These are phyloP conservation scores for Notodonta ziczac DNA, from an alignment of 2,888 invertebrate species.

Conservation along the genomic window DNA sequence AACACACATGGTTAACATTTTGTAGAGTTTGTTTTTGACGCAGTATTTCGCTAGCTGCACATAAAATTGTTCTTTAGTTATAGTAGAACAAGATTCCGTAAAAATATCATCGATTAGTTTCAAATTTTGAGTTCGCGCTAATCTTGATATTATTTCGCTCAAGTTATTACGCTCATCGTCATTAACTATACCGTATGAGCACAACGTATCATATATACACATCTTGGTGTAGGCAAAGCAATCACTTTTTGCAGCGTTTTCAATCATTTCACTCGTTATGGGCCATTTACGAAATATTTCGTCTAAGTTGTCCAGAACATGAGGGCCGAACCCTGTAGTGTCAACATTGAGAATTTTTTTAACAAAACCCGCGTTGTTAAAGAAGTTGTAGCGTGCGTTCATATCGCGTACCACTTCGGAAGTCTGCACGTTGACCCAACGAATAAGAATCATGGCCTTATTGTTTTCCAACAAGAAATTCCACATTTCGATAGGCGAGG, in stretches of 20 bases:
- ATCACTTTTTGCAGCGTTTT: slow-evolving; percentile 70
- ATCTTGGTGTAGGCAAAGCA: slow-evolving; percentile 82
- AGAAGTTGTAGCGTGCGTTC: slow-evolving; percentile 76
- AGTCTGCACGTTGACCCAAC: slow-evolving; percentile 86
- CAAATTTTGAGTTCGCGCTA: slow-evolving; percentile 84
- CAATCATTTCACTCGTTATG: slow-evolving; percentile 85
- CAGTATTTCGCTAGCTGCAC: slow-evolving; percentile 81
- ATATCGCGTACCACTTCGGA: slow-evolving; percentile 78
- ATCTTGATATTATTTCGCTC: slow-evolving; percentile 83
- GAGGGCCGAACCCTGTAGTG: slow-evolving; percentile 65
- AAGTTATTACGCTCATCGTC: slow-evolving; percentile 83
- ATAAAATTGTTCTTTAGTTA: slow-evolving; percentile 79
- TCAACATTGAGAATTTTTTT: slow-evolving; percentile 74
- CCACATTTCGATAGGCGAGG: slow-evolving; percentile 84
- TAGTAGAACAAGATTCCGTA: slow-evolving; percentile 74
- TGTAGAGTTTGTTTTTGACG: slow-evolving; percentile 78
- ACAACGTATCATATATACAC: slow-evolving; percentile 85
- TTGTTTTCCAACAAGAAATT: slow-evolving; percentile 84
- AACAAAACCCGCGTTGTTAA: slow-evolving; percentile 73
- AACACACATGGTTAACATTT: slow-evolving; percentile 80
- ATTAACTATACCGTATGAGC: slow-evolving; percentile 87
- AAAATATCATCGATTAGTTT: slow-evolving; percentile 83
- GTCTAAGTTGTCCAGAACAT: slow-evolving; percentile 73
- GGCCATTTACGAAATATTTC: slow-evolving; percentile 81
- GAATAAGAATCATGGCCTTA: slow-evolving; percentile 83